These are phyloP conservation scores for Pogoniulus pusillus DNA, from an alignment of 2,797 vertebrate genomes.

Conservation along the genomic window DNA sequence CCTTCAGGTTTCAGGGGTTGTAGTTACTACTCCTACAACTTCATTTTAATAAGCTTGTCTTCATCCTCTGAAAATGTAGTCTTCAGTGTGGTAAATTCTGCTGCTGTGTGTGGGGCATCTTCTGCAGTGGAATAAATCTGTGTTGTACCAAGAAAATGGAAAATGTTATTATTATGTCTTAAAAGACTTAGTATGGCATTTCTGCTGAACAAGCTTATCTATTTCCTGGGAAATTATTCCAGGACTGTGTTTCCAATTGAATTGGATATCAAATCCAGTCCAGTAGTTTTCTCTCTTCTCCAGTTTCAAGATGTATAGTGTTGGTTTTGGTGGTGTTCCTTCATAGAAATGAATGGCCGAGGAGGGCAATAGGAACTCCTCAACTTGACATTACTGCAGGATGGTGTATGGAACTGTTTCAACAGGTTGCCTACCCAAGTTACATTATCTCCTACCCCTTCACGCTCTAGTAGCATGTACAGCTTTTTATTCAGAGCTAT, in stretches of 20 bases:
- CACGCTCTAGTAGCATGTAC: not conserved
- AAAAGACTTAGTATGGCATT: not conserved
- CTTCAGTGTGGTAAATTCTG: not conserved
- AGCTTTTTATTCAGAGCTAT: not conserved
- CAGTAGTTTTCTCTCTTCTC: not conserved
- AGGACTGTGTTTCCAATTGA: not conserved
- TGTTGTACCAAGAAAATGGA: not conserved
- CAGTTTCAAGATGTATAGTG: not conserved
- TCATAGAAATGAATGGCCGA: not conserved
- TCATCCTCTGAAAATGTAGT: not conserved
- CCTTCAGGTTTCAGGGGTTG: not conserved
- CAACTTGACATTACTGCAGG: not conserved
- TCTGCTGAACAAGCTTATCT: not conserved
- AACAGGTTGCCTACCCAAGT: not conserved
- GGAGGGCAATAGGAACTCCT: not conserved
- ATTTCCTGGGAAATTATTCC: not conserved
- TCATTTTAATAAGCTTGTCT: not conserved
- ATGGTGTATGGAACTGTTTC: not conserved
- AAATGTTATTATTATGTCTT: not conserved
- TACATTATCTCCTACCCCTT: not conserved
- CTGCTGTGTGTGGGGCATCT: not conserved
- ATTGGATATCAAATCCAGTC: not conserved
- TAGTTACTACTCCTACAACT: not conserved
- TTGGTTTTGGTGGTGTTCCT: not conserved
- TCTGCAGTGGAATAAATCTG: not conserved